Evolutionary conservation across 2,888 invertebrate genomes (phyloP), one percentile per base, ranked within the genome.

Genomic region (Andricus quercusramuli): DNA sequence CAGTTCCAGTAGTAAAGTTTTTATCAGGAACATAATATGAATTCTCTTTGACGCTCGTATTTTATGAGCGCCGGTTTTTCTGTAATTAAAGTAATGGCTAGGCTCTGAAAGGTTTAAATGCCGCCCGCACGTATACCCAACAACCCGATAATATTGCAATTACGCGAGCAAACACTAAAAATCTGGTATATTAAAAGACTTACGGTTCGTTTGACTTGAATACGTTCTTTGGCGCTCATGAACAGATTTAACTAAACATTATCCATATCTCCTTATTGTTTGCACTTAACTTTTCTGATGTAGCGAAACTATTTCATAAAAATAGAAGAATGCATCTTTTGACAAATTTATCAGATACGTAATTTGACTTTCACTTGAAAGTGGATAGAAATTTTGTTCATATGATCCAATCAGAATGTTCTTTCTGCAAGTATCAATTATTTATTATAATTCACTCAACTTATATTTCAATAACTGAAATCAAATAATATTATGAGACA

Each of bases 11-110:
- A 59, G 78, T 51, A 9, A 83, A 83, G 77, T 87, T 87, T 84
- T 80, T 78, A 74, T 70, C 68, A 51, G 17, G 68, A 29, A 29
- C 25, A 25, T 47, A 56, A 56, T 70, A 29, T 68, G 41, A 68
- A 68, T 68, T 68, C 25, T 41, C 47, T 29, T 47, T 47, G 29
- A 47, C 29, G 47, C 77, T 68, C 37, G 37, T 37, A 8, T 37
- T 37, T 37, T 37, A 37, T 37, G 37, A 37, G 37, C 6, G 8
- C 37, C 81, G 77, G 84, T 85, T 86, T 85, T 80, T 81, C 82
- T 82, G 88, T 89, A 90, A 90, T 90, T 90, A 90, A 90, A 88
- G 89, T 89, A 90, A 90, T 90, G 87, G 86, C 87, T 85, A 80
- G 83, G 84, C 86, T 84, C 84, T 84, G 82, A 79, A 83, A 84